A percentile compares a stretch with the other conserved stretches of the same genome.
phyloP scores from a whole-genome alignment of 2,888 invertebrate genomes.

The Stenodera caucasica region DNA sequence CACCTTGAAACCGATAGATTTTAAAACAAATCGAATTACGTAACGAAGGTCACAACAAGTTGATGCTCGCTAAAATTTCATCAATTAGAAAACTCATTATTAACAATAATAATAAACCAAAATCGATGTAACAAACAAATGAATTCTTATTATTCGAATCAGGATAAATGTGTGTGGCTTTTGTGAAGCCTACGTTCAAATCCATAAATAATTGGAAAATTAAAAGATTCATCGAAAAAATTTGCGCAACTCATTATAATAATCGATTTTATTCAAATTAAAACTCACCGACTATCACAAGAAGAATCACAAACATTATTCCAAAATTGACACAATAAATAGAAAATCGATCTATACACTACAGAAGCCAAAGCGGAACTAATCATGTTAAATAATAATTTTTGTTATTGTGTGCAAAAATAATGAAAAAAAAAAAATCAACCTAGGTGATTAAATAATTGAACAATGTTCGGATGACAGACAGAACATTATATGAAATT shows the following conservation, averaged over 20 bases:
- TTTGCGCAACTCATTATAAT: no score
- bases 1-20: conserved; percentile 1
- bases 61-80: neutral
- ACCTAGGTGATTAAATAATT: conserved; percentile 7
- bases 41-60: conserved; percentile 3
- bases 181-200: neutral
- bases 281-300: conserved; percentile 4
- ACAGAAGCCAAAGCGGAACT: conserved; percentile 23
- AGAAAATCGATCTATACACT: conserved; percentile 14
- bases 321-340: conserved; percentile 10
- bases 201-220: neutral
- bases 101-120: no score
- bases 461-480: conserved; percentile 10
- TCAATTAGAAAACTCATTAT: no score
- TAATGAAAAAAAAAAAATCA: neutral
- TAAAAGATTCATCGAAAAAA: no score
- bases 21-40: neutral
- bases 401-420: neutral
- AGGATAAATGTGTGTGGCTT: neutral
- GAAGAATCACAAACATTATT: conserved; percentile 12
- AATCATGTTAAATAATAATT: conserved; percentile 12
- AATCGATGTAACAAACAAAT: no score
- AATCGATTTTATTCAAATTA: neutral
- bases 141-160: neutral
- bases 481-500: conserved; percentile 5